Evolutionary conservation across 2,797 vertebrate species (phyloP).

Genomic region (Megalops cyprinoides): DNA sequence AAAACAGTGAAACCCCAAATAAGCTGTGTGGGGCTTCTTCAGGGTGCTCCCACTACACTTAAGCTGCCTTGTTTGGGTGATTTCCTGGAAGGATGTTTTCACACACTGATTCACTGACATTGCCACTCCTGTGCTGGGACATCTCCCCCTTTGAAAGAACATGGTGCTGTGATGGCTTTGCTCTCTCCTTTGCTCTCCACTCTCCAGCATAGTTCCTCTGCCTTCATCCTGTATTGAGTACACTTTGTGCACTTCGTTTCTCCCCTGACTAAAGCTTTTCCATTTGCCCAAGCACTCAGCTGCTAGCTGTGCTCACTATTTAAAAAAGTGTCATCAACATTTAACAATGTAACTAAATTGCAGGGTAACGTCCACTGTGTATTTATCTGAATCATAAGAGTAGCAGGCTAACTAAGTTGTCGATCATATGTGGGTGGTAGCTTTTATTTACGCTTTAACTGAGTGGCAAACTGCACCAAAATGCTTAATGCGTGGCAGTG

Average conservation of each 20-base stretch:
- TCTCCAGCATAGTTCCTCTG: not conserved
- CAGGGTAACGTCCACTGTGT: not conserved
- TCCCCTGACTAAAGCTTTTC: not conserved
- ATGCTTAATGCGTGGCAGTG: too few relatives aligned
- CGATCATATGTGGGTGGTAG: not conserved
- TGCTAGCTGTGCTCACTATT: not conserved
- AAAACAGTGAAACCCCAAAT: too few relatives aligned
- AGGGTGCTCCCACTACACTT: not conserved
- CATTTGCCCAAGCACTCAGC: not conserved
- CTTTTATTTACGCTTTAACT: not conserved
- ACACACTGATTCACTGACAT: not conserved
- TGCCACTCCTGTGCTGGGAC: not conserved
- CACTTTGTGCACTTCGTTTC: not conserved
- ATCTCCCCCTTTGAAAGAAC: not conserved
- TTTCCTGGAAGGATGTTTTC: not conserved
- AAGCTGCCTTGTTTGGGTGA: not conserved
- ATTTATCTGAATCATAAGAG: not conserved
- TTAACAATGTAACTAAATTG: too few relatives aligned
- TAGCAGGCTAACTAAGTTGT: not conserved
- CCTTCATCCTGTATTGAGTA: not conserved
- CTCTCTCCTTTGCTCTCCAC: too few relatives aligned
- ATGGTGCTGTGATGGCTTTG: too few relatives aligned
- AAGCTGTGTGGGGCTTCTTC: too few relatives aligned
- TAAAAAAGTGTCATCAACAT: not conserved
- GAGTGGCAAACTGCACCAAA: not conserved